Percentiles rank a stretch among this genome's conserved stretches.
These are phyloP conservation scores for Sminthurinus aureus DNA, from an alignment of 2,888 invertebrate species.

Conservation along the genomic window DNA sequence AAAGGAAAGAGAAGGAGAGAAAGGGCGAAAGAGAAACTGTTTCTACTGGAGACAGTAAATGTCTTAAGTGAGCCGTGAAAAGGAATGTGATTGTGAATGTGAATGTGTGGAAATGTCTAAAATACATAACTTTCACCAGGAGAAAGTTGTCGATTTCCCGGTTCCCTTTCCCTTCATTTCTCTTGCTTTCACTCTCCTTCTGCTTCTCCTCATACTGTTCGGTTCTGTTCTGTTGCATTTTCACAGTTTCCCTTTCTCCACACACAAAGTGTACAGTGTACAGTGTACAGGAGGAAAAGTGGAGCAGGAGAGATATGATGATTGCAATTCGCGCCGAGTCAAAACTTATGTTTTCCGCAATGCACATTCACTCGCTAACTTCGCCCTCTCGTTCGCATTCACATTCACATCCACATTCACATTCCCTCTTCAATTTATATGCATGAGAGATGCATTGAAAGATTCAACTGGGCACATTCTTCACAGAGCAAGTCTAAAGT, in stretches of 20 bases:
- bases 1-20: neutral
- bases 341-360: neutral
- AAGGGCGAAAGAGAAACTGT: neutral
- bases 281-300: no score
- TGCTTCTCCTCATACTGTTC: neutral
- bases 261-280: neutral
- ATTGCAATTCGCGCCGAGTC: neutral
- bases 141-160: neutral
- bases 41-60: no score
- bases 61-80: neutral
- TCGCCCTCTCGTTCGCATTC: neutral
- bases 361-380: neutral
- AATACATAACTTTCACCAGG: neutral
- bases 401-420: neutral
- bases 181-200: neutral
- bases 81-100: neutral
- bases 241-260: neutral
- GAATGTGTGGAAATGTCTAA: neutral
- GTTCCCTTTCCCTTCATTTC: neutral
- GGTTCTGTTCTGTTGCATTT: neutral
- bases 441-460: slow-evolving; percentile 6
- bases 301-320: neutral
- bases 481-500: neutral
- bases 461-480: neutral
- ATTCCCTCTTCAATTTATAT: slow-evolving; percentile 6